Conservation (phyloP, 2,888 invertebrate genomes). For the Poecilobothrus nobilitatus region DNA sequence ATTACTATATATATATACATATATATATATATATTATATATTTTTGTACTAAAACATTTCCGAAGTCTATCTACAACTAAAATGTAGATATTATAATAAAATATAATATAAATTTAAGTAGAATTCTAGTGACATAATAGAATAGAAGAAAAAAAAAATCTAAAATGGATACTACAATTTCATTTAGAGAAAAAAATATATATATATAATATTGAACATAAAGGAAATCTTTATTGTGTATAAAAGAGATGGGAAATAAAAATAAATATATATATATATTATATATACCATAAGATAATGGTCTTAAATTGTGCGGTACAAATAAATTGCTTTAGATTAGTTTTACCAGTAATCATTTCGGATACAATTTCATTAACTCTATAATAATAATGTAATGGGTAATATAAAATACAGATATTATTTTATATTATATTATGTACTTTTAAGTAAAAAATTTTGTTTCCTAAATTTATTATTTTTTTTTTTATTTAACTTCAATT, state of each 20-base stretch:
- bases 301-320: slow-evolving; percentile 25
- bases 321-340: slow-evolving; percentile 23
- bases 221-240: neutral
- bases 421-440: too few relatives aligned
- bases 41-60: neutral
- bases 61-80: neutral
- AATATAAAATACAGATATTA: too few relatives aligned
- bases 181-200: too few relatives aligned
- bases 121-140: neutral
- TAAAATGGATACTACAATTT: neutral
- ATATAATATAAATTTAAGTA: neutral
- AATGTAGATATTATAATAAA: neutral
- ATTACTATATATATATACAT: too few relatives aligned
- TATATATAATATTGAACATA: too few relatives aligned
- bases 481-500: too few relatives aligned
- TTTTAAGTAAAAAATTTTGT: too few relatives aligned
- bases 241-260: neutral
- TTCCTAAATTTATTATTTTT: too few relatives aligned
- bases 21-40: too few relatives aligned
- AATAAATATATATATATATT: neutral
- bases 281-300: slow-evolving; percentile 18
- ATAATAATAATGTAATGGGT: too few relatives aligned
- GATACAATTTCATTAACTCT: neutral
- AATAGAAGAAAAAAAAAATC: neutral
- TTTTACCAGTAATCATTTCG: slow-evolving; percentile 11